These are phyloP conservation scores for Neoascia interrupta DNA, from an alignment of 2,888 invertebrate genomes.

Conservation along the genomic window DNA sequence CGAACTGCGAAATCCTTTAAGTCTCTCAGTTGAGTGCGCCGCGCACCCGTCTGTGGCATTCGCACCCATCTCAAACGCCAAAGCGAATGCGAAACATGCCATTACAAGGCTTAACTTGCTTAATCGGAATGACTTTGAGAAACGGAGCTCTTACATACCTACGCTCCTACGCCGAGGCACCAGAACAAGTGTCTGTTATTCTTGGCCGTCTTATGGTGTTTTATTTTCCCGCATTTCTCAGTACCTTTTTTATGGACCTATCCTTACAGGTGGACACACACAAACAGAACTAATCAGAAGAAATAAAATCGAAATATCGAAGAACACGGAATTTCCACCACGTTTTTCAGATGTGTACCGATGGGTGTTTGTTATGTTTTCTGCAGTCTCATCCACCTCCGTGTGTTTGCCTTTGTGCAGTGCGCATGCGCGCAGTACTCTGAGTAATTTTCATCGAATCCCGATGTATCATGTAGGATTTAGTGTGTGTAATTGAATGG, in stretches of 20 bases:
- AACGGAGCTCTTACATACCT: conserved; percentile 32
- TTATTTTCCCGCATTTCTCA: background rate
- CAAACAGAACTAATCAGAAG: conserved; percentile 6
- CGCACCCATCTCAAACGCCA: conserved; percentile 15
- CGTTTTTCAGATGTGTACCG: conserved; percentile 44
- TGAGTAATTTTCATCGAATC: conserved; percentile 64
- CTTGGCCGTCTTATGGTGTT: background rate
- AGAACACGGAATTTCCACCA: conserved; percentile 59
- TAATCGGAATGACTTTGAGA: conserved; percentile 65
- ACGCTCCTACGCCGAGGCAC: conserved; percentile 11
- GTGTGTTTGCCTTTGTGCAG: conserved; percentile 23
- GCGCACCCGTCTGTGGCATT: conserved; percentile 34
- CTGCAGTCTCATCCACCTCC: conserved; percentile 30
- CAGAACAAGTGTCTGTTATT: conserved; percentile 48
- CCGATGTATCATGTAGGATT: conserved; percentile 67
- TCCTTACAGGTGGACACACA: background rate
- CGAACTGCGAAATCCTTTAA: too few species aligned
- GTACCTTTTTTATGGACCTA: background rate
- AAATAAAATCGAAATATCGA: conserved; percentile 56
- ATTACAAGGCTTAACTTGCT: conserved; percentile 56
- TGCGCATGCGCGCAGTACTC: background rate
- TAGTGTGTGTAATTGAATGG: conserved; percentile 69
- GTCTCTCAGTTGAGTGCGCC: conserved; percentile 32
- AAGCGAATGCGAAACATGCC: conserved; percentile 39
- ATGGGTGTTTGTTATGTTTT: conserved; percentile 46